Evolutionary conservation across 2,888 invertebrate genomes (phyloP).

Genomic region (Acronicta alni): DNA sequence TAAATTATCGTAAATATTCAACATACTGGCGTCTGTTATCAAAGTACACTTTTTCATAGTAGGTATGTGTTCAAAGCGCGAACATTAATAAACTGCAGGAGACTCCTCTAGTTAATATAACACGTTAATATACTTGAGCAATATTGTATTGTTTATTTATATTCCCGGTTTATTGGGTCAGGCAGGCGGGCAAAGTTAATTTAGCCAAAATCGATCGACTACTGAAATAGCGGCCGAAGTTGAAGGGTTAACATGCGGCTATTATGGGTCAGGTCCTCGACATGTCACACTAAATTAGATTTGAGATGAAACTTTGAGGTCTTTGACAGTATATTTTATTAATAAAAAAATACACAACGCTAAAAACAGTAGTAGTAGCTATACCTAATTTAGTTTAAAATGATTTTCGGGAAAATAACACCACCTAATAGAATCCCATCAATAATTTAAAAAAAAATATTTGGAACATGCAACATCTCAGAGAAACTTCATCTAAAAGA

Average conservation of each 20-base stretch:
- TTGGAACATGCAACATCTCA: too few species aligned
- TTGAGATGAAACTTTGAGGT: conserved; percentile 24
- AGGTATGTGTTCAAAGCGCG: conserved; percentile 28
- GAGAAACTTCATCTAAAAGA: too few species aligned
- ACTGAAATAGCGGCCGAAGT: conserved; percentile 51
- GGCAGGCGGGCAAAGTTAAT: conserved; percentile 39
- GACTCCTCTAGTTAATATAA: conserved; percentile 33
- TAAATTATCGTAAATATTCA: background rate
- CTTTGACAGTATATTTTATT: too few species aligned
- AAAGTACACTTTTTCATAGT: conserved; percentile 8
- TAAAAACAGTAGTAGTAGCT: too few species aligned
- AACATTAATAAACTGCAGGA: conserved; percentile 18
- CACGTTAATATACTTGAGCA: conserved; percentile 23
- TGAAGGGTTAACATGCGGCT: conserved; percentile 41
- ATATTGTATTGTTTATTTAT: conserved; percentile 56
- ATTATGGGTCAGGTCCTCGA: conserved; percentile 38
- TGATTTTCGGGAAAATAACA: too few species aligned
- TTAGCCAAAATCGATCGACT: conserved; percentile 55
- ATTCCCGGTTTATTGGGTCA: conserved; percentile 58
- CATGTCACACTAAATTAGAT: conserved; percentile 37
- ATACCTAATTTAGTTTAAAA: too few species aligned
- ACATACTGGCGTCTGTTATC: conserved; percentile 7
- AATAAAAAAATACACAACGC: too few species aligned
- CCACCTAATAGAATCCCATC: too few species aligned
- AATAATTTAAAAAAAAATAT: too few species aligned